Evolutionary conservation across 2,888 invertebrate species (phyloP).

Genomic region (Fragum fragum): DNA sequence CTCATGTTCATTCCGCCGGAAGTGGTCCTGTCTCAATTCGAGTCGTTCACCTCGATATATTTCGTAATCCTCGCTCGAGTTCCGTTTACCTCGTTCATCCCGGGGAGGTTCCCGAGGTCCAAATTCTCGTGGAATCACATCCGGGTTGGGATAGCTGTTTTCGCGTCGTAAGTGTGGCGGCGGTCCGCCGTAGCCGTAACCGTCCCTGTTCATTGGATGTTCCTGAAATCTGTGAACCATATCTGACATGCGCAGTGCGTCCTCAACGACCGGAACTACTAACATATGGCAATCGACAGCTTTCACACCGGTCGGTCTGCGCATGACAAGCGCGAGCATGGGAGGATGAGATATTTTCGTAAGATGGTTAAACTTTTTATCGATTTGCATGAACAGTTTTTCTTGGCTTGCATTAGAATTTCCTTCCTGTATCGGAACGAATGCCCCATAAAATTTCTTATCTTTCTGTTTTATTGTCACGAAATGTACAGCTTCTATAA

Average conservation of each 20-base stretch:
- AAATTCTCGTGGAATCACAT: slow-evolving; percentile 51
- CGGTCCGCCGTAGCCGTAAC: slow-evolving; percentile 28
- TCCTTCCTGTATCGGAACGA: slow-evolving; percentile 90
- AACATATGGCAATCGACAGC: slow-evolving; percentile 99
- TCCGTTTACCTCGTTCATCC: not conserved
- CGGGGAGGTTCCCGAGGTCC: slow-evolving; percentile 48
- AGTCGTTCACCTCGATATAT: slow-evolving; percentile 56
- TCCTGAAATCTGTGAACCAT: slow-evolving; percentile 63
- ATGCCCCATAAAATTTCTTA: slow-evolving; percentile 88
- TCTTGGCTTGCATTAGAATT: slow-evolving; percentile 78
- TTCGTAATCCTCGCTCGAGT: slow-evolving; percentile 49
- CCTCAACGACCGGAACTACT: slow-evolving; percentile 89
- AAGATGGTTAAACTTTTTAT: slow-evolving; percentile 97
- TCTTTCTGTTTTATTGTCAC: slow-evolving; percentile 81
- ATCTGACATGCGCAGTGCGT: slow-evolving; percentile 72
- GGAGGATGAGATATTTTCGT: slow-evolving; percentile 98
- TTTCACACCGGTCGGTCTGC: slow-evolving; percentile 98
- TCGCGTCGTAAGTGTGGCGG: slow-evolving; percentile 34
- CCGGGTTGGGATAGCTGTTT: slow-evolving; percentile 52
- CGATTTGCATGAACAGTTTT: slow-evolving; percentile 94
- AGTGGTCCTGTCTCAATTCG: slow-evolving; percentile 73
- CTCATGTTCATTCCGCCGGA: slow-evolving; percentile 50
- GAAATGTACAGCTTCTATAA: slow-evolving; percentile 85
- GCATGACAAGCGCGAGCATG: slow-evolving; percentile 97
- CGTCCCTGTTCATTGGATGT: slow-evolving; percentile 53